Conservation (phyloP, 2,113 vertebrate genomes). For the Otus sunia region DNA sequence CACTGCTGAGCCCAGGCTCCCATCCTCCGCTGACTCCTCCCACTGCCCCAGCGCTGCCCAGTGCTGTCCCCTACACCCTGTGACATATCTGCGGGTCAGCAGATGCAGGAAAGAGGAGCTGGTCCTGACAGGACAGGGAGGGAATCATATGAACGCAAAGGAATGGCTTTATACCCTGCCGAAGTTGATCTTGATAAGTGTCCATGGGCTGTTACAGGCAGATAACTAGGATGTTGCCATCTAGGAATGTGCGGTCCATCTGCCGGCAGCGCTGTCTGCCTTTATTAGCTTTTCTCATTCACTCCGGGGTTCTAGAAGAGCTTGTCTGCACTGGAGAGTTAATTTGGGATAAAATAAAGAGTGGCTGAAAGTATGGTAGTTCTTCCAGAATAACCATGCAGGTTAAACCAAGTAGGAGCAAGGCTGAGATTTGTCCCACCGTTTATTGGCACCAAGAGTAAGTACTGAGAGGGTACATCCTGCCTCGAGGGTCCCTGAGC, state of each 20-base stretch:
- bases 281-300: background rate
- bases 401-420: background rate
- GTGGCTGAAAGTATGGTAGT: background rate
- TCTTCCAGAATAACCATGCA: background rate
- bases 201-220: background rate
- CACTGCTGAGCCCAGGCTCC: accelerated
- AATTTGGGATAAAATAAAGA: background rate
- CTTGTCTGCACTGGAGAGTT: background rate
- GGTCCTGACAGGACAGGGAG: background rate
- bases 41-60: accelerated
- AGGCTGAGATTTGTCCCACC: background rate
- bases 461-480: background rate
- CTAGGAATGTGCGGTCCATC: accelerated
- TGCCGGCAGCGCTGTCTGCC: background rate
- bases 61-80: background rate
- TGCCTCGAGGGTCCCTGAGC: background rate
- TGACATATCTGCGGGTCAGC: accelerated
- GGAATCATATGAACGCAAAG: background rate
- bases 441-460: background rate
- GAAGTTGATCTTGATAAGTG: background rate
- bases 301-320: background rate
- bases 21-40: background rate
- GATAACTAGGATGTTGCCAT: background rate
- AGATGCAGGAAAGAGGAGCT: background rate
- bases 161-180: accelerated